These are phyloP conservation scores for Carassius carassius DNA, from an alignment of 2,113 vertebrate genomes.

Conservation along the genomic window DNA sequence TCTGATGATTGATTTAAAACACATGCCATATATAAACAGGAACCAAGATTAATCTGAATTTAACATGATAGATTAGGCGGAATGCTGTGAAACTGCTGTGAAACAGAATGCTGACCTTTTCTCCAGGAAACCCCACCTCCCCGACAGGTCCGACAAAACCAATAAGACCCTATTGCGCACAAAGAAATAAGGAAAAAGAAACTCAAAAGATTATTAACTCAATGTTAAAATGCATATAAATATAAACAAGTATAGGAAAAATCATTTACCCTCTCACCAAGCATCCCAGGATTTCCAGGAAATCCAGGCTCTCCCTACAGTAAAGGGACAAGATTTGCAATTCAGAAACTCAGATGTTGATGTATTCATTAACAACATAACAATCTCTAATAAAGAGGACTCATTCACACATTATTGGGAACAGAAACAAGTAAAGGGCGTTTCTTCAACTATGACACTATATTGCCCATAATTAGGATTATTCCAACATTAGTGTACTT, in stretches of 20 bases:
- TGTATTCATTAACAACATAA: constrained; percentile 26
- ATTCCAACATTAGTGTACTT: not conserved
- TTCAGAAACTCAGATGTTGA: constrained; percentile 58
- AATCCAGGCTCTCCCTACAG: constrained; percentile 88
- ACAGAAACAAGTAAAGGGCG: not conserved
- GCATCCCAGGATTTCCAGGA: constrained; percentile 83
- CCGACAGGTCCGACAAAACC: constrained; percentile 87
- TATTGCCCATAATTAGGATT: not conserved
- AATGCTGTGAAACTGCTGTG: not conserved
- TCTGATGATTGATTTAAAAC: not conserved
- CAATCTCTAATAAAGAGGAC: not conserved
- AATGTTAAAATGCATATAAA: not conserved
- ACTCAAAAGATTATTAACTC: not conserved
- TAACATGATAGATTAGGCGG: not conserved
- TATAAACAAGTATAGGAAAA: constrained; percentile 35
- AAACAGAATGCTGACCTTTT: constrained; percentile 80
- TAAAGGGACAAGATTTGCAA: constrained; percentile 65
- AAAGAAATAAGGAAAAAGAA: not conserved
- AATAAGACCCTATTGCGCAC: constrained; percentile 78
- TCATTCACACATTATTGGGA: not conserved
- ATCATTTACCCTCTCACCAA: constrained; percentile 90
- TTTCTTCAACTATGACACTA: constrained; percentile 2
- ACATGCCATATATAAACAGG: not conserved
- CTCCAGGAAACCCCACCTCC: constrained; percentile 84
- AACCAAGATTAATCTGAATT: not conserved